These are phyloP conservation scores for Parazoanthus darwini DNA, from an alignment of 92 coral and sea anemone species.

Conservation along the genomic window DNA sequence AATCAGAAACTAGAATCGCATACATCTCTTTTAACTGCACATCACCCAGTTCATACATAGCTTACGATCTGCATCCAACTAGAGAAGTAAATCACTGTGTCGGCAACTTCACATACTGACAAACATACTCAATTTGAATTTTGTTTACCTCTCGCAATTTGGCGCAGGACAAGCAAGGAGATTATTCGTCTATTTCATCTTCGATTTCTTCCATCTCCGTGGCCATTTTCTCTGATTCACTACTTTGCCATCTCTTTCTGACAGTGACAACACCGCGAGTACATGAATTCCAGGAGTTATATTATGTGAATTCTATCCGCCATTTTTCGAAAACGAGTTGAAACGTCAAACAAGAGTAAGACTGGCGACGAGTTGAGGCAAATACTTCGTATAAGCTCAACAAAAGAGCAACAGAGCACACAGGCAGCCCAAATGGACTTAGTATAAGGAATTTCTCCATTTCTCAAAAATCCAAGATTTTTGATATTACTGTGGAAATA, in stretches of 20 bases:
- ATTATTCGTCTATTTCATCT: conserved; percentile 17
- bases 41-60: background rate
- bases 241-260: background rate
- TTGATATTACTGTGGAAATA: no score
- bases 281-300: no score
- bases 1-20: no score
- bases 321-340: background rate
- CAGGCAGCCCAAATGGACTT: no score
- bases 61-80: background rate
- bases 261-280: background rate
- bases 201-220: conserved; percentile 13
- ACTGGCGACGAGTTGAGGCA: background rate
- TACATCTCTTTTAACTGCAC: no score
- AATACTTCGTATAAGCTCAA: background rate
- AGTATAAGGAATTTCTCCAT: no score
- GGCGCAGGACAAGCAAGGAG: conserved; percentile 20
- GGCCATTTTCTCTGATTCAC: background rate
- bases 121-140: background rate
- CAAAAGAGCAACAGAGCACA: background rate
- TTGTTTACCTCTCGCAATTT: conserved; percentile 33
- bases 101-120: background rate
- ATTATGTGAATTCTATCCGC: background rate
- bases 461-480: no score
- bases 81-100: background rate
- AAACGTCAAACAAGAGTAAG: background rate